Evolutionary conservation across 2,113 vertebrate species (phyloP).

Genomic region (Panthera leo): DNA sequence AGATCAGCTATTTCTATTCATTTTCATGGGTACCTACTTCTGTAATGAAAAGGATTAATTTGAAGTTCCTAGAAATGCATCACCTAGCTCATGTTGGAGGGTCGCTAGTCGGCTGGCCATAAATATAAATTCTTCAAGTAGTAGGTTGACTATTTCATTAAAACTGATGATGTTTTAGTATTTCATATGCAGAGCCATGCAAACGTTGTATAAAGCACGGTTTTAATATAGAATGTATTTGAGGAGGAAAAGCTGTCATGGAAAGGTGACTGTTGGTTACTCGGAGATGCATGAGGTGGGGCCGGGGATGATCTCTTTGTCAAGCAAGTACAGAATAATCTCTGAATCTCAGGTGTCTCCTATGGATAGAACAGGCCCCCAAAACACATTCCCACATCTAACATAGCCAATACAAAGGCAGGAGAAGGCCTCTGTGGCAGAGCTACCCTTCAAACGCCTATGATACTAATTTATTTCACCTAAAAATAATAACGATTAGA

Average conservation of each 20-base stretch:
- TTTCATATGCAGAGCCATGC: constrained; percentile 63
- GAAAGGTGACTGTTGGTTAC: constrained; percentile 48
- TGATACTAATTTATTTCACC: background rate
- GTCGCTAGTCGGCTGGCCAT: constrained; percentile 62
- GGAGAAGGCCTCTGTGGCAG: background rate
- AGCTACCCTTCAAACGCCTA: background rate
- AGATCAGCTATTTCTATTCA: constrained; percentile 80
- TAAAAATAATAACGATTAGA: background rate
- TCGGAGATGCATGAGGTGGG: background rate
- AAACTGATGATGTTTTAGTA: constrained; percentile 73
- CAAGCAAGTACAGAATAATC: constrained; percentile 15
- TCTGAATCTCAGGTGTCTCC: background rate
- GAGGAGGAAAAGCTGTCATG: constrained; percentile 60
- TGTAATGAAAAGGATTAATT: constrained; percentile 80
- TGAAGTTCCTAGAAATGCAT: constrained; percentile 77
- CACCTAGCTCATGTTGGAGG: constrained; percentile 63
- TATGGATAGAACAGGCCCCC: background rate
- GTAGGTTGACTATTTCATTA: constrained; percentile 76
- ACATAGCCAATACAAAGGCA: background rate
- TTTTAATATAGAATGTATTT: constrained; percentile 66
- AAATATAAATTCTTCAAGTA: constrained; percentile 75
- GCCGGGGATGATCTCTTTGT: background rate
- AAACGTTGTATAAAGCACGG: constrained; percentile 44
- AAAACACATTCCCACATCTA: background rate
- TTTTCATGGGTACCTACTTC: constrained; percentile 78